Percentiles rank a stretch among this genome's conserved stretches.
phyloP scores from a whole-genome alignment of 2,113 vertebrate genomes.

The Noturus placidus region DNA sequence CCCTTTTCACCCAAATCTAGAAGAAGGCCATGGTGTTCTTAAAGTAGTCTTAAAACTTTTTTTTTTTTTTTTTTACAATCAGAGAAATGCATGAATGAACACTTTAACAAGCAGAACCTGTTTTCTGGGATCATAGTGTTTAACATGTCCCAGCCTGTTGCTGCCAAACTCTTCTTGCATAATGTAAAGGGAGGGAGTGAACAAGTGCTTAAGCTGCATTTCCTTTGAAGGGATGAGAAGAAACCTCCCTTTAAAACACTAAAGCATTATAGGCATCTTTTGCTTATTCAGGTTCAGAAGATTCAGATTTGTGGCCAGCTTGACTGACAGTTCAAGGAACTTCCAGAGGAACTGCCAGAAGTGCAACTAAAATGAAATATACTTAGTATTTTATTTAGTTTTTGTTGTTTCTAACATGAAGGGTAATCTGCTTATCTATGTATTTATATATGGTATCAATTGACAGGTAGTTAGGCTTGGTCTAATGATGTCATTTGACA shows the following conservation, averaged over 20 bases:
- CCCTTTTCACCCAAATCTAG: too few relatives aligned
- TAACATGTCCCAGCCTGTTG: slow-evolving; percentile 23
- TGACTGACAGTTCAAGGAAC: neutral
- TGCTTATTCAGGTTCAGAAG: neutral
- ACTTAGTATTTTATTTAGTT: neutral
- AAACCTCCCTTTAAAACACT: neutral
- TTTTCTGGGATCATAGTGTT: slow-evolving; percentile 18
- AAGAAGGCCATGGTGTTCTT: neutral
- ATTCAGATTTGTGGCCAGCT: neutral
- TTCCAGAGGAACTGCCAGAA: neutral
- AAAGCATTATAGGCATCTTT: neutral
- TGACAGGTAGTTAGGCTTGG: neutral
- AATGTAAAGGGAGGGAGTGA: neutral
- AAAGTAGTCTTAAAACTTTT: neutral
- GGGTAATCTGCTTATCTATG: neutral
- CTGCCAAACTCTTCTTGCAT: neutral
- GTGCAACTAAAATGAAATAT: neutral
- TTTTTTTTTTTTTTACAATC: slow-evolving; percentile 9
- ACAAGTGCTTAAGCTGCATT: slow-evolving; percentile 13
- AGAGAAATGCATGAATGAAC: slow-evolving; percentile 21
- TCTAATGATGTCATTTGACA: neutral
- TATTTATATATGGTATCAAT: neutral
- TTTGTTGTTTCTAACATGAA: too few relatives aligned
- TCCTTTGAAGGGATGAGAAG: neutral
- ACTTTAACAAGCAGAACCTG: slow-evolving; percentile 34